Evolutionary conservation across 2,888 invertebrate genomes (phyloP).

Genomic region (Ypsolopha sequella): DNA sequence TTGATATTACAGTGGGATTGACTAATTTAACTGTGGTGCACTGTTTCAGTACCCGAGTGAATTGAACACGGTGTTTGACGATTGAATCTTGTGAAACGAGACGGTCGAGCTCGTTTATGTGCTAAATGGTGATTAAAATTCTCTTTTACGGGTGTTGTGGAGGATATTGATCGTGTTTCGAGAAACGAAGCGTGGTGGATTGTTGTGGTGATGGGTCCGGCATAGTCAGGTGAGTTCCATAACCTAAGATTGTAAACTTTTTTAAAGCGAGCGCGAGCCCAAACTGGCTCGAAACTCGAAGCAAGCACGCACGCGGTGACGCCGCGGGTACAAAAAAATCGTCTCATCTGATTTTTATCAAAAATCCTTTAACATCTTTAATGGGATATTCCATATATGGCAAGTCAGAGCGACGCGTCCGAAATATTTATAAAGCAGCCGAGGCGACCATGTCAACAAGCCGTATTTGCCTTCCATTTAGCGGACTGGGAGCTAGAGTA

Average conservation of each 20-base stretch:
- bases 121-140: conserved; percentile 65
- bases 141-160: conserved; percentile 58
- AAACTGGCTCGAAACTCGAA: neutral
- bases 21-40: conserved; percentile 34
- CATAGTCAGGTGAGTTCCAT: neutral
- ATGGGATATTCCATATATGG: conserved; percentile 54
- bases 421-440: conserved; percentile 63
- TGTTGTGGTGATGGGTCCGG: conserved; percentile 32
- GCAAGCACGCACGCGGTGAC: neutral
- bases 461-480: conserved; percentile 57
- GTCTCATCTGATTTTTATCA: neutral
- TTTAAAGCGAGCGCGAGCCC: neutral
- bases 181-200: conserved; percentile 54
- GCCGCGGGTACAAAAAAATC: neutral
- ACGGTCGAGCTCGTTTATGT: conserved; percentile 55
- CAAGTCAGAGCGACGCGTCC: conserved; percentile 29
- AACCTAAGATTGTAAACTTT: neutral
- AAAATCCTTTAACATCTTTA: conserved; percentile 23
- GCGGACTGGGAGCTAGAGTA: conserved; percentile 41
- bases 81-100: conserved; percentile 46
- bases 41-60: conserved; percentile 31
- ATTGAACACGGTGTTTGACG: conserved; percentile 26
- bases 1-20: conserved; percentile 24
- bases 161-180: conserved; percentile 57
- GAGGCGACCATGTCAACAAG: conserved; percentile 55